phyloP scores from a whole-genome alignment of 2,797 vertebrate genomes.

The Ctenopoma kingsleyae region DNA sequence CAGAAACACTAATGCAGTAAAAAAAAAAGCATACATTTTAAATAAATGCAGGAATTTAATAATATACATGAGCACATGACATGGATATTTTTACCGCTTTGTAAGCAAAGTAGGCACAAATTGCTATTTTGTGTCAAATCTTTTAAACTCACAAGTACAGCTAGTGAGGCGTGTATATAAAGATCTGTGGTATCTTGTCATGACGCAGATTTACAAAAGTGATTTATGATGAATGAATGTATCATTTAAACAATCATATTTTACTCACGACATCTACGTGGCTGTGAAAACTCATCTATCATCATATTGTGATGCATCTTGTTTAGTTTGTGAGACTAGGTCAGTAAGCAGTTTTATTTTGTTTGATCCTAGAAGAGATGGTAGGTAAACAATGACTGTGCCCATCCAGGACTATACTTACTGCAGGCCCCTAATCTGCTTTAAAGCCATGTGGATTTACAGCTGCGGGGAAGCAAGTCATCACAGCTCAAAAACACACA shows the following conservation, averaged over 20 bases:
- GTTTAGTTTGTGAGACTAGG: conserved; percentile 28
- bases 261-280: neutral
- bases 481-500: conserved; percentile 49
- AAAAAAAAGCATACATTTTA: neutral
- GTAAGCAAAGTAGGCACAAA: no score
- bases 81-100: no score
- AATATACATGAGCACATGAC: no score
- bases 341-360: conserved; percentile 40
- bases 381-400: conserved; percentile 57
- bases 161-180: conserved; percentile 4
- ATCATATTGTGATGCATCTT: conserved; percentile 14
- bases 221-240: neutral
- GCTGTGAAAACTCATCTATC: neutral
- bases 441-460: conserved; percentile 71
- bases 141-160: conserved; percentile 6
- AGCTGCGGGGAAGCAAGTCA: conserved; percentile 42
- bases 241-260: conserved; percentile 8
- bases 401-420: conserved; percentile 62
- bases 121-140: neutral
- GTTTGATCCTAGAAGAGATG: conserved; percentile 52
- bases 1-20: neutral
- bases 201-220: conserved; percentile 1
- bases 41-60: no score
- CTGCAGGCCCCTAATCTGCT: conserved; percentile 71
- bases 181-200: neutral